Percentiles rank a stretch among this genome's conserved stretches.
Evolutionary conservation across 2,888 invertebrate genomes (phyloP).

Genomic region (Rotaria socialis): DNA sequence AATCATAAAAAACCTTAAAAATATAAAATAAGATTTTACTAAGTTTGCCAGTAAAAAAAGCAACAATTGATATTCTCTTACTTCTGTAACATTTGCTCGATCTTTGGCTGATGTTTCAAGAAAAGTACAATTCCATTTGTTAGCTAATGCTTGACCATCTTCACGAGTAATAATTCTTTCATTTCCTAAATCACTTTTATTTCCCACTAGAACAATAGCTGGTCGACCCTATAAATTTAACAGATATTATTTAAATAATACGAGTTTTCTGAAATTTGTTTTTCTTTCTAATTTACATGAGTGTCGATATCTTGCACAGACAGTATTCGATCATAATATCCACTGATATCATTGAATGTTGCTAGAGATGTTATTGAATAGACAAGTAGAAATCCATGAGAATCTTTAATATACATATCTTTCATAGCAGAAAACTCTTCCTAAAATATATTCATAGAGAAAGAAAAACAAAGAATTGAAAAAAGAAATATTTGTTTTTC

Average conservation of each 20-base stretch:
- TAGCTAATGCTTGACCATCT: slow-evolving; percentile 85
- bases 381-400: slow-evolving; percentile 97
- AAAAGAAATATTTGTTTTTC: background rate
- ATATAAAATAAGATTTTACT: background rate
- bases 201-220: slow-evolving; percentile 98
- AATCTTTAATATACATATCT: slow-evolving; percentile 99
- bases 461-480: background rate
- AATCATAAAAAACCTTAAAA: slow-evolving; percentile 91
- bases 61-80: slow-evolving; percentile 53
- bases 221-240: slow-evolving; percentile 64
- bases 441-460: slow-evolving; percentile 51
- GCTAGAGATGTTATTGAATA: slow-evolving; percentile 99
- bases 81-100: slow-evolving; percentile 98
- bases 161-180: slow-evolving; percentile 99
- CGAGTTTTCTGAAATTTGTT: background rate
- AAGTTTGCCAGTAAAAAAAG: too few species aligned
- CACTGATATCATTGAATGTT: slow-evolving; percentile 98
- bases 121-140: slow-evolving; percentile 96
- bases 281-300: background rate
- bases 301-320: slow-evolving; percentile 74
- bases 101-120: slow-evolving; percentile 99
- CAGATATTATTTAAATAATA: background rate
- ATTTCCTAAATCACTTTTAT: slow-evolving; percentile 99
- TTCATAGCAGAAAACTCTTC: slow-evolving; percentile 99
- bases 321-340: slow-evolving; percentile 95